Base-by-base conservation (phyloP, 2,888 invertebrate genomes). In the Synanthedon myopaeformis region DNA sequence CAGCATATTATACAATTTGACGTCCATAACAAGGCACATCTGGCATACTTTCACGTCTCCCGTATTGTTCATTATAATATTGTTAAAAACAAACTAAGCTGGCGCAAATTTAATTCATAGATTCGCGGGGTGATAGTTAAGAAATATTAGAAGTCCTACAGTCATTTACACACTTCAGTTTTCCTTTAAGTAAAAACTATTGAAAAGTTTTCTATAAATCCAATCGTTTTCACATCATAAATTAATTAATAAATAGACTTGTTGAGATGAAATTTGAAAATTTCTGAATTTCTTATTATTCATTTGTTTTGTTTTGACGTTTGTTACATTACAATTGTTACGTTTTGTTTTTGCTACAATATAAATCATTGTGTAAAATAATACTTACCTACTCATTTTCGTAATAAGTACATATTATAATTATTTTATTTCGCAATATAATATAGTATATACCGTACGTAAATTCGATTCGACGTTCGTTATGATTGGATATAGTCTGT, bases 91-190 rank as follows among this genome's bases (percentile, higher is more conserved):
- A 35, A 35, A 56, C 49, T 54, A 53, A 51, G 12, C 10, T 23
- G 23, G 12, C 11, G 53, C 59, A 62, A 63, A 63, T 58, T 54
- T 60, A 61, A 61, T 74, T 76, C 67, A 68, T 73, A 74, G 55
- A 62, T 76, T 79, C 71, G 75, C 76, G 75, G 70, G 58, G 61
- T 53, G 63, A 74, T 78, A 75, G 69, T 69, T 82, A 82, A 67
- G 77, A 82, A 82, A 74, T 76, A 71, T 69, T 82, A 83, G 82
- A 83, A 73, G 72, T 77, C 66, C 79, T 14, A 49, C 19, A 14
- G 12, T 14, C 8, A 19, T 14, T 12, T 45, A 10, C 49, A 49
- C 28, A 8, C 28, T 35, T n/a, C n/a, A 49, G 11, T 14, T 19
- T 14, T 14, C 2, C 2, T n/a, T n/a, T n/a, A n/a, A n/a, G 10